phyloP scores from a whole-genome alignment of 2,797 vertebrate species.

The Acipenser oxyrinchus region DNA sequence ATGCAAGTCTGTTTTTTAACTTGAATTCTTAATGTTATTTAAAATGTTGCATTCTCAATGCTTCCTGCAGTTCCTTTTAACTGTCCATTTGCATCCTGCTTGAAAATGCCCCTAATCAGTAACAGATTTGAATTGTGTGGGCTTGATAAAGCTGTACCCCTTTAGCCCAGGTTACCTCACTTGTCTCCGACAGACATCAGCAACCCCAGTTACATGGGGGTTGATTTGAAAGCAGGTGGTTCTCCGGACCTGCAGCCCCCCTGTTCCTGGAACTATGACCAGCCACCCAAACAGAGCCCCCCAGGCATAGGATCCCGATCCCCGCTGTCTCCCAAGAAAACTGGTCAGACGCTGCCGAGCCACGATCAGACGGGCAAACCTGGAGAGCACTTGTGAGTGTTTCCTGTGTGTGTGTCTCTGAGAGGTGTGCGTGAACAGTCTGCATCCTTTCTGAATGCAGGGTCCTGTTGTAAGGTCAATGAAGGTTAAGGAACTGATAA shows the following conservation, averaged over 20 bases:
- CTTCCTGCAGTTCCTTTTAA: too few species aligned
- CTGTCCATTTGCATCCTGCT: too few species aligned
- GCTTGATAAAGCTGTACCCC: conserved; percentile 1
- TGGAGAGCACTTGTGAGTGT: conserved; percentile 61
- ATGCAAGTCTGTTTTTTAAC: too few species aligned
- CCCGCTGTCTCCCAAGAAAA: conserved; percentile 54
- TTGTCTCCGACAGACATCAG: conserved; percentile 60
- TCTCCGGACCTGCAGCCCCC: conserved; percentile 47
- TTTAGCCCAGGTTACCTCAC: conserved; percentile 40
- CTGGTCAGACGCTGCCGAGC: conserved; percentile 36
- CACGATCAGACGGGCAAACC: conserved; percentile 49
- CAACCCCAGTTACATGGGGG: conserved; percentile 77
- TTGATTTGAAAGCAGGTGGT: conserved; percentile 48
- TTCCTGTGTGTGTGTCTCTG: neutral
- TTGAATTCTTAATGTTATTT: too few species aligned
- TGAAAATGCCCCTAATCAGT: too few species aligned
- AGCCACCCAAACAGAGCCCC: conserved; percentile 49
- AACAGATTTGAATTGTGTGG: too few species aligned
- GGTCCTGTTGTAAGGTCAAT: too few species aligned
- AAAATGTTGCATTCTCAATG: too few species aligned
- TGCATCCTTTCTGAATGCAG: too few species aligned
- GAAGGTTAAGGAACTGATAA: too few species aligned
- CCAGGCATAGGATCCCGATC: conserved; percentile 43
- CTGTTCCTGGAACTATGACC: conserved; percentile 68
- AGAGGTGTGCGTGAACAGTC: too few species aligned